A percentile compares a stretch with the other conserved stretches of the same genome.
These are phyloP conservation scores for Oppia nitens DNA, from an alignment of 1,140 invertebrate species.

Conservation along the genomic window DNA sequence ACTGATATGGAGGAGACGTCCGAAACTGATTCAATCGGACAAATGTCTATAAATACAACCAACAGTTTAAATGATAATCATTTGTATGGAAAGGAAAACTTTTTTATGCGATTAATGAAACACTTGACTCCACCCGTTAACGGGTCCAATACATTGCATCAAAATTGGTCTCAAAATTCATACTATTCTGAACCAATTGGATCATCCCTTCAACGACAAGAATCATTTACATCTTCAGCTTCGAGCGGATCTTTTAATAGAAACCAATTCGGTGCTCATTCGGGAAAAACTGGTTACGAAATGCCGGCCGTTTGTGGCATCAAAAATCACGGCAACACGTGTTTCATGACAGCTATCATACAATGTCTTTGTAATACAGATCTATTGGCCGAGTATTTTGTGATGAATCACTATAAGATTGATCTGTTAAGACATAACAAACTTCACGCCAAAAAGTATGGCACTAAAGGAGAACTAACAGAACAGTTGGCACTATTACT, in stretches of 20 bases:
- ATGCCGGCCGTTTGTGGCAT: conserved; percentile 24
- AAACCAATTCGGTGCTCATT: too few species aligned
- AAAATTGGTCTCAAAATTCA: too few species aligned
- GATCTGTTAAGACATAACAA: conserved; percentile 71
- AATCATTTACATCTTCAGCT: neutral
- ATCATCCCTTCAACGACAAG: neutral
- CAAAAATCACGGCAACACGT: conserved; percentile 83
- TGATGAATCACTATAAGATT: conserved; percentile 75
- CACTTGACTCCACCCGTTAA: neutral
- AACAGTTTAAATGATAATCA: neutral
- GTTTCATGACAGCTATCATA: conserved; percentile 86
- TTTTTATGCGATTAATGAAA: neutral
- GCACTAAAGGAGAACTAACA: conserved; percentile 77
- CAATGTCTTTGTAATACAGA: conserved; percentile 89
- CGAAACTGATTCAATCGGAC: neutral
- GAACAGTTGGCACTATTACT: conserved; percentile 74
- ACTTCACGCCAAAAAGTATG: conserved; percentile 64
- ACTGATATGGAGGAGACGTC: neutral
- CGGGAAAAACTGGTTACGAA: neutral
- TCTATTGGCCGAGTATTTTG: conserved; percentile 81
- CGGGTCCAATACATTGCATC: neutral
- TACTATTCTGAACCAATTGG: neutral
- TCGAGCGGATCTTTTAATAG: neutral
- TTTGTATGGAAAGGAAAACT: neutral
- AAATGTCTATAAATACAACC: neutral